Base-by-base conservation (phyloP, 2,888 invertebrate species). In the Pseudoips prasinana region DNA sequence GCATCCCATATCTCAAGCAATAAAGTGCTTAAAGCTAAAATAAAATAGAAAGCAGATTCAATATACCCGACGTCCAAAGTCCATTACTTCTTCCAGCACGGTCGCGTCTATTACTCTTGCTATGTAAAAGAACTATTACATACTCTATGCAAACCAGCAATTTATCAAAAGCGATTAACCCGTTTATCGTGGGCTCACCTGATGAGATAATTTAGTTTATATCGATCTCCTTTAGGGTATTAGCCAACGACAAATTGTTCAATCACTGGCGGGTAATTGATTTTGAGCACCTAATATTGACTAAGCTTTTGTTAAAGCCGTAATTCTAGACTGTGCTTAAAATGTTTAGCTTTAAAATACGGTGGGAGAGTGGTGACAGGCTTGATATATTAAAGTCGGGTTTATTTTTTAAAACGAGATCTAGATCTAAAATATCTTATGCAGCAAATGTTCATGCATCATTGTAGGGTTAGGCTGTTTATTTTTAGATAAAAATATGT, bases 251-350 rank as follows among this genome's bases (percentile, higher is more conserved):
- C 90, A 90, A 90, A 90, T 90, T 90, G 90, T 82, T 79, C 85
- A 85, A 90, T 90, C 89, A 83, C 73, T 77, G 80, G 73, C 81
- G 84, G 84, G 85, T 90, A 90, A 91, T 90, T 90, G 90, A 90
- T 90, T 89, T 74, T 73, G 74, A 84, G 75, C 81, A 82, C 80
- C 79, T 73, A 61, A 53, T 51, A 50, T 60, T 40, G 67, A 52
- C 52, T 47, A 41, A 63, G 68, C 65, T 64, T 66, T 56, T 59
- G 58, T 61, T 58, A 53, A 39, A 46, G 53, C 49, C 28, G 49
- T 53, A 39, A 49, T 48, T 58, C 52, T 46, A 53, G 47, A 43
- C 39, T 44, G 29, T 28, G 47, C 42, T 47, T 56, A 51, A 47
- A 58, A 42, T 47, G 38, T 39, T 54, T 29, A 27, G 22, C 33